Evolutionary conservation across 2,888 invertebrate species (phyloP).

Genomic region (Standfussiana lucernea): DNA sequence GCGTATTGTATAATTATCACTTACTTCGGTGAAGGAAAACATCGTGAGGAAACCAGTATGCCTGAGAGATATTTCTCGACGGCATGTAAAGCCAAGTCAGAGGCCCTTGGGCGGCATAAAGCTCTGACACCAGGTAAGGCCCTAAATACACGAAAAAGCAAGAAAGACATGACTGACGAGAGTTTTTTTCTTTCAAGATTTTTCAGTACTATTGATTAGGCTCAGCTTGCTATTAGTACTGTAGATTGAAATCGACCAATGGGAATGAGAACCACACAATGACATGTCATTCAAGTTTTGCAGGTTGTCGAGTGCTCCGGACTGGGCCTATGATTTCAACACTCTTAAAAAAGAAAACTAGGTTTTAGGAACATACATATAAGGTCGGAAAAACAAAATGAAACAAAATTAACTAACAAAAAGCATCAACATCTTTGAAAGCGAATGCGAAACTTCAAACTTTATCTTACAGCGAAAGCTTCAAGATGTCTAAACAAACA

Average conservation of each 20-base stretch:
- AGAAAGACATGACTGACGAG: too few relatives aligned
- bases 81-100: too few relatives aligned
- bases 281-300: not conserved
- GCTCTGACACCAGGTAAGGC: too few relatives aligned
- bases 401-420: not conserved
- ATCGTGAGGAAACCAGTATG: too few relatives aligned
- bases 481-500: constrained; percentile 37
- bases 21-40: too few relatives aligned
- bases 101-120: too few relatives aligned
- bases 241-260: not conserved
- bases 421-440: not conserved
- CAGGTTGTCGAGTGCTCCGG: not conserved
- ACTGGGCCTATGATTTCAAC: not conserved
- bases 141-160: too few relatives aligned
- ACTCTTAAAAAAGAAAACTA: not conserved
- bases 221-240: not conserved
- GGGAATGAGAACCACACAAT: not conserved
- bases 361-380: not conserved
- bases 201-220: not conserved
- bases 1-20: too few relatives aligned
- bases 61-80: too few relatives aligned
- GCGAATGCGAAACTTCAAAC: constrained; percentile 2
- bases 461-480: not conserved
- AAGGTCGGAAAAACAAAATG: not conserved
- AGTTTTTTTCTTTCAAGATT: not conserved